phyloP scores from a whole-genome alignment of 2,888 invertebrate genomes.

The Tridacna gigas region DNA sequence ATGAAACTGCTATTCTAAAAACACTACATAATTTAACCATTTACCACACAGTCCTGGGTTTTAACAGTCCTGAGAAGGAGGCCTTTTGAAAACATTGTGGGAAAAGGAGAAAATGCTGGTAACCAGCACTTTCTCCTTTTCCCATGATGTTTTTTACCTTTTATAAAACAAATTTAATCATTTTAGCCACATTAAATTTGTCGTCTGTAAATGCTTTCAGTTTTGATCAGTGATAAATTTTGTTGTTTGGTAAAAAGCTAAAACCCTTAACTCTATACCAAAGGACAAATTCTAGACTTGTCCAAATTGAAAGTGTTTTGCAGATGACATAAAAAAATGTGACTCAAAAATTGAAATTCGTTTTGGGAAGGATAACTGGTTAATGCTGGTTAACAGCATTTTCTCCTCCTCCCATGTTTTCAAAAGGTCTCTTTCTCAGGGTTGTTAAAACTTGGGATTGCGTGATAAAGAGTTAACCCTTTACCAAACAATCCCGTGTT shows the following conservation, averaged over 20 bases:
- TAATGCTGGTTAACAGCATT: too few relatives aligned
- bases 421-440: background rate
- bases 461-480: background rate
- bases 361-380: too few relatives aligned
- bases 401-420: background rate
- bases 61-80: background rate
- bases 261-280: too few relatives aligned
- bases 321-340: too few relatives aligned
- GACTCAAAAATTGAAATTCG: too few relatives aligned
- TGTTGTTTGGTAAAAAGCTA: too few relatives aligned
- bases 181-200: background rate
- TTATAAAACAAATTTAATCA: background rate
- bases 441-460: background rate
- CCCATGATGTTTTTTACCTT: background rate
- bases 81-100: background rate
- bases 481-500: background rate
- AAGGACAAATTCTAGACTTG: too few relatives aligned
- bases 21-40: background rate
- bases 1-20: too few relatives aligned
- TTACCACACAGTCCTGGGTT: background rate
- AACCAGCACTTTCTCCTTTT: background rate
- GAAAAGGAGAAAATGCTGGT: background rate
- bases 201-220: too few relatives aligned
- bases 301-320: too few relatives aligned
- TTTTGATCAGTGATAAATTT: too few relatives aligned